Base-by-base conservation (phyloP, 2,113 vertebrate genomes). In the Tapirus terrestris region DNA sequence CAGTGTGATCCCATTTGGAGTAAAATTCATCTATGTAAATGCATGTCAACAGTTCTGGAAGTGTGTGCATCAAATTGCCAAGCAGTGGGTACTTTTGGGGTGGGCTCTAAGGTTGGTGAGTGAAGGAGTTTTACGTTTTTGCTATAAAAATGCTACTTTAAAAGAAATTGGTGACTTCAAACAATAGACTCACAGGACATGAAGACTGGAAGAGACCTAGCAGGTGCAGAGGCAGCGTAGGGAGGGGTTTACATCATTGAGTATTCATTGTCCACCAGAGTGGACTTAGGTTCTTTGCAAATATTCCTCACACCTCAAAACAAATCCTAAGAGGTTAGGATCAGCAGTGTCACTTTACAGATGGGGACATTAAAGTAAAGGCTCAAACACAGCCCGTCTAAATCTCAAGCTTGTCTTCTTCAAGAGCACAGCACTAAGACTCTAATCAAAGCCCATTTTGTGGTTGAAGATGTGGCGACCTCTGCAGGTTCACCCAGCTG, bases 21-120 rank as follows among this genome's bases (percentile, higher is more conserved):
- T 87, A 94, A 75, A 77, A 85, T 94, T 92, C 92, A 48, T 45
- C 75, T 92, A 56, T 70, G 33, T 45, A 93, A 68, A 82, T 61
- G 7, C 16, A 63, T 77, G 39, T 48, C 67, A 48, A n/a, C 16
- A 8, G 21, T 73, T 82, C 17, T 83, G 23, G 43, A 79, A 92
- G 58, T 18, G 36, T 76, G 53, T 2, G n/a, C 29, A 82, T 83
- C 16, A 68, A 95, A 75, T 80, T 29, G 58, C 48, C 75, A 77
- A 73, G 68, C 27, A 76, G 7, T 70, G 53, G 51, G 51, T n/a
- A 56, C 67, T 79, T 56, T 72, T 13, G 20, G 21, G 29, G 13
- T 70, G 20, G 31, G 27, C 17, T 83, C 0, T 9, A 95, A 43
- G 33, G 63, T 67, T 89, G 56, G 56, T 3, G 20, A 91, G 14